Conservation (phyloP, 2,888 invertebrate genomes). For the Teleogryllus oceanicus region DNA sequence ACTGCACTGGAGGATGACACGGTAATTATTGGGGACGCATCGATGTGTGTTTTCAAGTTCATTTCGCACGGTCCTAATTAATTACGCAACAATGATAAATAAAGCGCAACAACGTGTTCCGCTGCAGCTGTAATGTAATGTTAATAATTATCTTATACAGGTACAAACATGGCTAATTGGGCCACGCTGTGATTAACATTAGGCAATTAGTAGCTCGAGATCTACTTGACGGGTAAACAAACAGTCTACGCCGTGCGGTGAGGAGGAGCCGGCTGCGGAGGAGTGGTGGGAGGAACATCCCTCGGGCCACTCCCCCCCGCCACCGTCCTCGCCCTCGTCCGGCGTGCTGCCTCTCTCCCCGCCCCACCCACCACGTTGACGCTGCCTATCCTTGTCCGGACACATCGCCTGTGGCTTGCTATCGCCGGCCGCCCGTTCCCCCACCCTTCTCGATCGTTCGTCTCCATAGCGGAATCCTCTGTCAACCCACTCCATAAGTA, state of each 20-base stretch:
- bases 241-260: neutral
- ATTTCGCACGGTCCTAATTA: slow-evolving; percentile 9
- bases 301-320: neutral
- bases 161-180: slow-evolving; percentile 18
- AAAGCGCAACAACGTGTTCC: slow-evolving; percentile 18
- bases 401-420: too few species aligned
- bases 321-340: neutral
- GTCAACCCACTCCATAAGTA: too few species aligned
- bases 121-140: slow-evolving; percentile 7
- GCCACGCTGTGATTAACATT: slow-evolving; percentile 18
- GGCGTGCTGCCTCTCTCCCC: neutral
- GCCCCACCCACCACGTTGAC: neutral
- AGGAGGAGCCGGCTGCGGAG: neutral
- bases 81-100: slow-evolving; percentile 18
- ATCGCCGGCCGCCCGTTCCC: too few species aligned
- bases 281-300: neutral
- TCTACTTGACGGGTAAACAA: slow-evolving; percentile 18
- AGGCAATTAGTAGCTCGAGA: slow-evolving; percentile 18
- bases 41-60: slow-evolving; percentile 18
- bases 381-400: too few species aligned
- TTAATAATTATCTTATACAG: slow-evolving; percentile 18
- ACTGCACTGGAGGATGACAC: neutral
- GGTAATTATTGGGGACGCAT: slow-evolving; percentile 10
- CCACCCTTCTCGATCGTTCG: too few species aligned
- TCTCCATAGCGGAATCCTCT: too few species aligned